A percentile compares a stretch with the other conserved stretches of the same genome.
Conservation (phyloP, 2,797 vertebrate genomes). For the Cercopithecus hamlyni region DNA sequence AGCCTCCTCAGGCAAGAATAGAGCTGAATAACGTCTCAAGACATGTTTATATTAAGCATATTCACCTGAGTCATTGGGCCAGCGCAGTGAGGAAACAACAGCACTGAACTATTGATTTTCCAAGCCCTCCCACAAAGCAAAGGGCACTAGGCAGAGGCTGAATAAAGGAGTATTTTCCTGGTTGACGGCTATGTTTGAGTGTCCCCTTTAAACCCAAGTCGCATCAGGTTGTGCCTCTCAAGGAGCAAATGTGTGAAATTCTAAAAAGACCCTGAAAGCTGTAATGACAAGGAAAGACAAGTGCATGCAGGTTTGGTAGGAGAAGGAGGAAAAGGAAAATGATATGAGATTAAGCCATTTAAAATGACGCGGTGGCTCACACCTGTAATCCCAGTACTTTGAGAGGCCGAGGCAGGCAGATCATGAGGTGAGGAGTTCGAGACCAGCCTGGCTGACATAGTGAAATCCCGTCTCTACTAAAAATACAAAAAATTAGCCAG, state of each 20-base stretch:
- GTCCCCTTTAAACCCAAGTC: not conserved
- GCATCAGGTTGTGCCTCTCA: not conserved
- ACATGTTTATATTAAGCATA: not conserved
- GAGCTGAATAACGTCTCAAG: not conserved
- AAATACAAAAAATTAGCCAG: too few species aligned
- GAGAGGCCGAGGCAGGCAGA: too few species aligned
- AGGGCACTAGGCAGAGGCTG: not conserved
- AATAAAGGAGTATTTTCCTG: not conserved
- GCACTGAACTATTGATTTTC: not conserved
- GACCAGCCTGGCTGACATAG: too few species aligned
- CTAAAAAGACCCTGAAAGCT: not conserved
- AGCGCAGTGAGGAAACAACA: not conserved
- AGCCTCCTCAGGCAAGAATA: not conserved
- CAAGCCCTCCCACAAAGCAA: not conserved
- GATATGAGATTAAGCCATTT: not conserved
- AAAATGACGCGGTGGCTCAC: not conserved
- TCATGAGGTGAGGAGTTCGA: too few species aligned
- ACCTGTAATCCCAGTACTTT: too few species aligned
- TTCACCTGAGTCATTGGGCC: not conserved
- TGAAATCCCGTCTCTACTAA: too few species aligned
- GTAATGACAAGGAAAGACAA: not conserved
- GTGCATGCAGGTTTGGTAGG: not conserved
- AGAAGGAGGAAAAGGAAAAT: not conserved
- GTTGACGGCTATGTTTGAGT: not conserved
- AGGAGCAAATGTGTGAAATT: not conserved